These are phyloP conservation scores for Coryphaenoides rupestris DNA, from an alignment of 2,113 vertebrate genomes.

Conservation along the genomic window DNA sequence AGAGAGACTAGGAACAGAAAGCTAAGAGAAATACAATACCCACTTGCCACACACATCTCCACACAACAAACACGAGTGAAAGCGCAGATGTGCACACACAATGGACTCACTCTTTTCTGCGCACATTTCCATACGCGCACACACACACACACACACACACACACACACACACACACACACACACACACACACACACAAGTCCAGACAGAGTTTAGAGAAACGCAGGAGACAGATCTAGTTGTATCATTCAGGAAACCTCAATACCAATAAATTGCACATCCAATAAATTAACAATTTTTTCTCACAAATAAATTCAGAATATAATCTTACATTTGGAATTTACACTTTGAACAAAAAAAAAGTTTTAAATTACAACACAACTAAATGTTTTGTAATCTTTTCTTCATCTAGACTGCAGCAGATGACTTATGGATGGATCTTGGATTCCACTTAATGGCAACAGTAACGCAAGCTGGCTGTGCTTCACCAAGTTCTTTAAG, in stretches of 20 bases:
- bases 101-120: conserved; percentile 43
- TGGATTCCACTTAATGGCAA: conserved; percentile 24
- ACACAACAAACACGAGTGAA: conserved; percentile 41
- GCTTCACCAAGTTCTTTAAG: conserved; percentile 17
- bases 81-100: conserved; percentile 53
- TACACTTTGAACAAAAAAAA: conserved; percentile 14
- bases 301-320: conserved; percentile 41
- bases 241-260: conserved; percentile 39
- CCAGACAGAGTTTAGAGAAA: conserved; percentile 55
- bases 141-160: conserved; percentile 32
- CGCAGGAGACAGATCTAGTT: conserved; percentile 22
- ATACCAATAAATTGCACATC: conserved; percentile 59
- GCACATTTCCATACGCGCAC: conserved; percentile 30
- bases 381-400: conserved; percentile 14
- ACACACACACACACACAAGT: conserved; percentile 17
- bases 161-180: conserved; percentile 54
- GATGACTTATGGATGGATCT: conserved; percentile 15
- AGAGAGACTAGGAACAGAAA: background rate
- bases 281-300: conserved; percentile 55
- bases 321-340: conserved; percentile 24
- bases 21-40: conserved; percentile 28
- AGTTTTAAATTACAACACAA: conserved; percentile 3
- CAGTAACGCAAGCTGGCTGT: conserved; percentile 10
- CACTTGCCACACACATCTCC: conserved; percentile 48
- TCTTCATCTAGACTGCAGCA: conserved; percentile 26